phyloP scores from a whole-genome alignment of 2,797 vertebrate species.

The Apodemus agrarius region DNA sequence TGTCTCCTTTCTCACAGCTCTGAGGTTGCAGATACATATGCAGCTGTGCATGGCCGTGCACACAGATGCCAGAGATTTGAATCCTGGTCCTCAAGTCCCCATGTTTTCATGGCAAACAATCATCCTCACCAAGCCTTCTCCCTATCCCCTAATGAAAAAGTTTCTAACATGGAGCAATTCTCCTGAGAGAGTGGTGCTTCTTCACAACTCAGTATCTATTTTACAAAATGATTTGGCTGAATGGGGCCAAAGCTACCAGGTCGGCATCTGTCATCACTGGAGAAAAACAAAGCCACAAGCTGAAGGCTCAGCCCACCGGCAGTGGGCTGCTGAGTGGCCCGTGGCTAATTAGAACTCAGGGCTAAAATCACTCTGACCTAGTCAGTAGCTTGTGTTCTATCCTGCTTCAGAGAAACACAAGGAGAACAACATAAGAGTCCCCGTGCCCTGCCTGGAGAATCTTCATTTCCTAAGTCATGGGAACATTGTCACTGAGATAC shows the following conservation, averaged over 20 bases:
- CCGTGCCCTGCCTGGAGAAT: neutral
- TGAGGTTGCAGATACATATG: neutral
- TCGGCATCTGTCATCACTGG: neutral
- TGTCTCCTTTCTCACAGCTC: neutral
- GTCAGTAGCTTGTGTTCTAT: neutral
- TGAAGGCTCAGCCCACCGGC: fast-evolving
- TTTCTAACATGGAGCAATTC: neutral
- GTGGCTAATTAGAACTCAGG: neutral
- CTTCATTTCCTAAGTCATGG: neutral
- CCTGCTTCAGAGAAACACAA: neutral
- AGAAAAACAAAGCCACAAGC: neutral
- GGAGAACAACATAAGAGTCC: fast-evolving
- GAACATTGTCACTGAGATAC: neutral
- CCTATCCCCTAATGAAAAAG: neutral
- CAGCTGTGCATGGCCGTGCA: no score
- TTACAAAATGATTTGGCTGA: neutral
- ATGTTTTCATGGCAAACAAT: neutral
- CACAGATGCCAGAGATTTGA: neutral
- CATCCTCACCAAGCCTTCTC: neutral
- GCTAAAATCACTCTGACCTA: neutral
- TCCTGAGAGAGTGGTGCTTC: neutral
- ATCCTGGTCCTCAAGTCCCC: neutral
- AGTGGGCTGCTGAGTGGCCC: neutral
- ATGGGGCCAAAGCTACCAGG: neutral
- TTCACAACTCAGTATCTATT: neutral